Evolutionary conservation across 2,797 vertebrate genomes (phyloP).

Genomic region (Malacoraja senta): DNA sequence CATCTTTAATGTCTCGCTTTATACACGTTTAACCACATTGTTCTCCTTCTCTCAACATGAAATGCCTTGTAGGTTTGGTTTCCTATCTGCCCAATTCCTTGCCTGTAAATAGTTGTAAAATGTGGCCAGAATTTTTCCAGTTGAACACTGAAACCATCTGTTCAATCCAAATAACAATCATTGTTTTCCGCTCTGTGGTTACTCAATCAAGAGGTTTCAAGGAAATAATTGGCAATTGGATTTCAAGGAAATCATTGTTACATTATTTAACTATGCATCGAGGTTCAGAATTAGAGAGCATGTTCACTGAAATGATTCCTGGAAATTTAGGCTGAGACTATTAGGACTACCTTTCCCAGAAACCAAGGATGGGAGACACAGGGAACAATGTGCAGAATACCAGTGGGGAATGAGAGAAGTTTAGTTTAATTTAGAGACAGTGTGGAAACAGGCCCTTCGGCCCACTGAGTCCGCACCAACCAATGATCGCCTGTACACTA

Average conservation of each 20-base stretch:
- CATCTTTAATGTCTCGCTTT: not conserved
- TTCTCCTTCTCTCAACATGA: not conserved
- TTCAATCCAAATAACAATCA: not conserved
- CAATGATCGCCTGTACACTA: too few species aligned
- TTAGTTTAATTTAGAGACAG: too few species aligned
- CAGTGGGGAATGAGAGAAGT: not conserved
- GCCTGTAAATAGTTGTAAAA: not conserved
- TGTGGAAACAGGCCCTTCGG: too few species aligned
- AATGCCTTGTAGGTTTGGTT: not conserved
- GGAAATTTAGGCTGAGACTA: not conserved
- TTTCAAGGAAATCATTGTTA: too few species aligned
- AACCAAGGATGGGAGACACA: not conserved
- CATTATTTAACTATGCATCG: too few species aligned
- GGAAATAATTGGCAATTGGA: not conserved
- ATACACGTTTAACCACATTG: not conserved
- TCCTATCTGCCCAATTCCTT: not conserved
- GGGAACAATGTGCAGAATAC: not conserved
- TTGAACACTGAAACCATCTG: not conserved
- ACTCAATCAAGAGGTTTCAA: not conserved
- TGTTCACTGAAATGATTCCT: not conserved
- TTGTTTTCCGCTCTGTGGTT: not conserved
- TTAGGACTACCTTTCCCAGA: not conserved
- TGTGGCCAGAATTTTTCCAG: not conserved
- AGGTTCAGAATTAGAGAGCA: not conserved
- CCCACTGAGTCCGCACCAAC: too few species aligned